Evolutionary conservation across 92 coral and sea anemone species (phyloP), one percentile per base, ranked within the genome.

Genomic region (Chrysogorgia sp.): DNA sequence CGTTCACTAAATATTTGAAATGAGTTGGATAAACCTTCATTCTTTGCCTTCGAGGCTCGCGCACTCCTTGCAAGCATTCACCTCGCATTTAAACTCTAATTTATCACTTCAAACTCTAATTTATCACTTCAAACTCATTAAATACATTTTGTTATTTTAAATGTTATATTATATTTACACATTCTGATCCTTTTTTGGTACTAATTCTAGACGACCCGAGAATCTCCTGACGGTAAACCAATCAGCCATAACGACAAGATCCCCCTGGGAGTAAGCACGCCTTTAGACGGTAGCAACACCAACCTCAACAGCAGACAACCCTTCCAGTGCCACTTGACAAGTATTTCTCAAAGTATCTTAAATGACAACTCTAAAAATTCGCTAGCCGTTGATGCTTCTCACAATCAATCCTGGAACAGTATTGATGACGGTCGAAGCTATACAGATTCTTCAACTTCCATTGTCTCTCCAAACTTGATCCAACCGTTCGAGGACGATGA

Each of bases 151-250:
- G n/a, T n/a, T n/a, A n/a, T n/a, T n/a, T n/a, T n/a, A n/a, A n/a
- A n/a, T n/a, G n/a, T n/a, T n/a, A n/a, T n/a, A n/a, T n/a, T n/a
- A n/a, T n/a, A n/a, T n/a, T n/a, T n/a, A n/a, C 12, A 12, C 43
- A 37, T 37, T 5, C 12, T 37, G 12, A 37, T 37, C 6, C 43
- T 37, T 37, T 37, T 37, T n/a, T n/a, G n/a, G n/a, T n/a, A 37
- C 12, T 37, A 7, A 19, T 71, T 17, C 15, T 32, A 71, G 78
- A 71, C 75, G 0, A 90, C 82, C 6, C 90, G 98, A 34, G 92
- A 80, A 63, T 88, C 97, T 0, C 97, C 98, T 10, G 98, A 94
- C 67, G 97, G 97, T 23, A 91, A 79, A 32, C 96, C 96, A 3
- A 81, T 69, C 0, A 79, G 66, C 45, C 89, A 81, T 10, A 37